phyloP scores from a whole-genome alignment of 2,113 vertebrate genomes.

The Oryctolagus cuniculus region mOryCun1.1 NC_091441.1:96664001-96664500 shows the following conservation, averaged over 20 bases:
- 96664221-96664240: not conserved
- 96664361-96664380: not conserved
- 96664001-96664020: too few relatives aligned
- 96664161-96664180: too few relatives aligned
- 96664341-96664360: not conserved
- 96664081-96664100: too few relatives aligned
- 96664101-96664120: too few relatives aligned
- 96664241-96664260: not conserved
- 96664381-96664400: not conserved
- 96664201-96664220: too few relatives aligned
- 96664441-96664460: not conserved
- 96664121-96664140: too few relatives aligned
- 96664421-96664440: not conserved
- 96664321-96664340: not conserved
- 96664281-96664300: slow-evolving; percentile 6
- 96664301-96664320: too few relatives aligned
- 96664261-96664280: not conserved
- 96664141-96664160: too few relatives aligned
- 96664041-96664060: too few relatives aligned
- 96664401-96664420: not conserved
- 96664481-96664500: not conserved
- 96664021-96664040: too few relatives aligned
- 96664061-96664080: too few relatives aligned
- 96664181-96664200: too few relatives aligned
- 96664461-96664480: not conserved